Percentiles rank a stretch among this genome's conserved stretches.
phyloP scores from a whole-genome alignment of 2,888 invertebrate genomes.

The Hemicrepidius hirtus region DNA sequence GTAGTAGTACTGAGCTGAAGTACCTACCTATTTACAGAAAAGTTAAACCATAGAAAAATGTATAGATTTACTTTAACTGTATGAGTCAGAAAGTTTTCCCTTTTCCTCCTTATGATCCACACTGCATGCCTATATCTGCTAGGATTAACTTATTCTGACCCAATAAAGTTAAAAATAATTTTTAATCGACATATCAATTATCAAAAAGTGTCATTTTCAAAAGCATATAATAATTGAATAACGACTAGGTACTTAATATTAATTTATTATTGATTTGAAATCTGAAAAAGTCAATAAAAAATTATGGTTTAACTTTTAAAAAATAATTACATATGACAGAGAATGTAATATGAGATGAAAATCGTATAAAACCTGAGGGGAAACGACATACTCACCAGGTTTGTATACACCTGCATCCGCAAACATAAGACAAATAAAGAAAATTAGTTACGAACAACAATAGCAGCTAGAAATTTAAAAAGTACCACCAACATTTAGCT shows the following conservation, averaged over 20 bases:
- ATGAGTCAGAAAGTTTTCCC: too few species aligned
- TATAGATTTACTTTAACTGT: too few species aligned
- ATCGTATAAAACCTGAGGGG: conserved; percentile 37
- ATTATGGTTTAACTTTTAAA: conserved; percentile 26
- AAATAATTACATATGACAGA: conserved; percentile 28
- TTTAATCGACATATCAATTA: too few species aligned
- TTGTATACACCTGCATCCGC: conserved; percentile 69
- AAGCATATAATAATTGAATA: too few species aligned
- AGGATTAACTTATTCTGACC: not conserved
- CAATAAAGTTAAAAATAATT: not conserved
- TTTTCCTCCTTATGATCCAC: not conserved
- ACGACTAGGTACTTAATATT: too few species aligned
- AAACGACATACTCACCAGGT: conserved; percentile 67
- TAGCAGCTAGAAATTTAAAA: conserved; percentile 9
- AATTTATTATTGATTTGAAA: too few species aligned
- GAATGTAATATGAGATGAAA: conserved; percentile 50
- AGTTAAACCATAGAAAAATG: not conserved
- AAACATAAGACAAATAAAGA: conserved; percentile 65
- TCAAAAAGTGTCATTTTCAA: too few species aligned
- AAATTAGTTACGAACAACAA: conserved; percentile 56
- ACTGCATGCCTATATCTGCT: not conserved
- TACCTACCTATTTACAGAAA: conserved; percentile 5
- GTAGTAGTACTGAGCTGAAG: not conserved
- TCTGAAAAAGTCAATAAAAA: not conserved
- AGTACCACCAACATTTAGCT: conserved; percentile 11